Evolutionary conservation across 2,797 vertebrate genomes (phyloP).

Genomic region (Pangasius larnaudii): DNA sequence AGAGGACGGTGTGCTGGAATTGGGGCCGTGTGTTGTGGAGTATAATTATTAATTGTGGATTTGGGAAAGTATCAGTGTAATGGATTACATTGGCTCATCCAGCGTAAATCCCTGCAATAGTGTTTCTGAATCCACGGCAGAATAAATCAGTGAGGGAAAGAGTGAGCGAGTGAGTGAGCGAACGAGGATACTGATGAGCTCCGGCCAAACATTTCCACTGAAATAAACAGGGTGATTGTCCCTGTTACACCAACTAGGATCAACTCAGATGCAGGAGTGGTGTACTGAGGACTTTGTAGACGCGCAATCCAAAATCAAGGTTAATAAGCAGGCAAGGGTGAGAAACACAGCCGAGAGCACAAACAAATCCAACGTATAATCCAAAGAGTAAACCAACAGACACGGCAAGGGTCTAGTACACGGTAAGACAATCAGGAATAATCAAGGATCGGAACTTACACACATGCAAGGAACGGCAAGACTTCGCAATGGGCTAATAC

Average conservation of each 20-base stretch:
- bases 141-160: constrained; percentile 24
- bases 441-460: neutral
- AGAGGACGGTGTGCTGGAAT: constrained; percentile 69
- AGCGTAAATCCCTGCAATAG: constrained; percentile 67
- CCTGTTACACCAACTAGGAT: neutral
- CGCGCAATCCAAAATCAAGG: neutral
- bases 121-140: constrained; percentile 56
- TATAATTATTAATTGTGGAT: constrained; percentile 78
- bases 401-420: neutral
- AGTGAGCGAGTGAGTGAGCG: neutral
- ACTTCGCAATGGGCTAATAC: neutral
- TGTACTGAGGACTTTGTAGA: neutral
- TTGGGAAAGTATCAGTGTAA: constrained; percentile 75
- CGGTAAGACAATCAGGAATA: neutral
- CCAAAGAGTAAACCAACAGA: neutral
- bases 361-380: neutral
- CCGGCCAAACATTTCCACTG: neutral
- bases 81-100: constrained; percentile 76
- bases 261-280: neutral
- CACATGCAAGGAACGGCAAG: neutral
- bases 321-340: neutral
- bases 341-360: neutral
- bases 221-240: neutral
- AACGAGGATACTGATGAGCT: neutral
- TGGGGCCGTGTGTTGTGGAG: constrained; percentile 60